Evolutionary conservation across 2,888 invertebrate species (phyloP), one percentile per base, ranked within the genome.

Genomic region (Nephrotoma appendiculata): DNA sequence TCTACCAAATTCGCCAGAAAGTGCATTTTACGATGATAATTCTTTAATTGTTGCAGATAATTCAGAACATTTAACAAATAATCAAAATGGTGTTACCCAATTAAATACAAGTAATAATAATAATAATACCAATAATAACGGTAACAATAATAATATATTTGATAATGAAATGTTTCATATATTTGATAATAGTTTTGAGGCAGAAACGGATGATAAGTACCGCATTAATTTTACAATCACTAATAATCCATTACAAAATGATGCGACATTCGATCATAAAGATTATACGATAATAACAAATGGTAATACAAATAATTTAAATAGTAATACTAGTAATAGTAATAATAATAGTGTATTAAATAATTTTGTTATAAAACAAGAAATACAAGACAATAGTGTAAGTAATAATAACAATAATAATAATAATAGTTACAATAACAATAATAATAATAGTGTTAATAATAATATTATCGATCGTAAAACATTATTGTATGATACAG

Each of bases 1-100:
- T 42, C 87, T 88, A 0, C 97, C 97, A 0, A 96, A 96, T 90
- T 97, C 97, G 0, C 97, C 97, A 0, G 97, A 97, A 91, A 96
- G 96, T 88, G 96, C 97, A 87, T 94, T 95, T 90, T 96, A 96
- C 92, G 96, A 96, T 88, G 97, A 96, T 89, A 93, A 92, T 88
- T 92, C 92, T 88, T 88, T 91, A 42, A 86, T 52, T 31, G 41
- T 89, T n/a, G 91, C 88, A 31, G 87, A 87, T 43, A 86, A 87
- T 85, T 87, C 83, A 44, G 85, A 86, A 5, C 41, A 84, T 84
- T 15, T 42, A 42, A 42, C 84, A 3, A 71, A 71, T 5, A 71
- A 31, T 31, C 71, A 71, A 71, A 71, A 71, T 71, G 71, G 71
- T 71, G 71, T 71, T 31, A 84, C 84, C 15, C 84, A 84, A 42